Base-by-base conservation (phyloP, 2,888 invertebrate species). In the Cheilosia grossa region DNA sequence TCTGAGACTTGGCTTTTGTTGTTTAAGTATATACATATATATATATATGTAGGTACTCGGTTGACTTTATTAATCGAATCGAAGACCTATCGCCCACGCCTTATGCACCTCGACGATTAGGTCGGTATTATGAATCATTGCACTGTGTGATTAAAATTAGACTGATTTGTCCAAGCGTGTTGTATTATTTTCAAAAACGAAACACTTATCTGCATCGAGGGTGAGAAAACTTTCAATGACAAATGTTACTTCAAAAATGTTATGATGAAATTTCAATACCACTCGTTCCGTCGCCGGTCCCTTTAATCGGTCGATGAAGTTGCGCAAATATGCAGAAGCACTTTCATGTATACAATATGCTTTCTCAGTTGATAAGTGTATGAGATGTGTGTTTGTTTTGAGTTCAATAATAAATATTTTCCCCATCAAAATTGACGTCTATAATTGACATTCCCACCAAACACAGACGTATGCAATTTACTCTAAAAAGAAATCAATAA, bases 221-320 rank as follows among this genome's bases (percentile, higher is more conserved):
- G 75, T 75, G 75, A 75, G 75, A 59, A 67, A 53, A 67, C 75
- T 75, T 75, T 75, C 75, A 75, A 75, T 66, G 75, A 59, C 75
- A 59, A 67, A 44, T 17, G 15, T 37, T 21, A 15, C 24, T 53
- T 53, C 15, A 33, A 30, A 54, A 40, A 24, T 9, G 15, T 4
- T 40, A 37, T 56, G 58, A n/a, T 59, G 58, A 42, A 40, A 59
- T 17, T 54, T 54, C 4, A 17, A 33, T 4, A 30, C n/a, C 54
- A 13, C 5, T 10, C 33, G 17, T 4, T 19, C 10, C 19, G 21
- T 10, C 44, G 15, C 13, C n/a, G 15, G n/a, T 19, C 21, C 5
- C 24, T 21, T 66, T 40, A 30, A 67, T 54, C 66, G 27, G 53
- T 54, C 66, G 54, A 67, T 67, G 40, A 42, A 54, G 42, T 40